Evolutionary conservation across 2,113 vertebrate species (phyloP).

Genomic region (Ramphastos sulfuratus): DNA sequence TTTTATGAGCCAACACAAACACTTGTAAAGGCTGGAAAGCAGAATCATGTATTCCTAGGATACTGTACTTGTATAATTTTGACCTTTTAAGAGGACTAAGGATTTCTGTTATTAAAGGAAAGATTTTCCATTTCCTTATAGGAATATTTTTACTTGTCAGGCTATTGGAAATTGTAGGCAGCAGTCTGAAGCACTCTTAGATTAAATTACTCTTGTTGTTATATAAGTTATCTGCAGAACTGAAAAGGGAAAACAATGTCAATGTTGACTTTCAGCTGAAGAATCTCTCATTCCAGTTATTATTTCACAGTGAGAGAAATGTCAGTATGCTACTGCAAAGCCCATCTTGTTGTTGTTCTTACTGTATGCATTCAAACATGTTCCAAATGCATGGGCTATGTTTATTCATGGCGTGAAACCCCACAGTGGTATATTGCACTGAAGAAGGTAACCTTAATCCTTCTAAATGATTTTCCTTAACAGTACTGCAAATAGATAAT

Average conservation of each 20-base stretch:
- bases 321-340: not conserved
- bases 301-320: not conserved
- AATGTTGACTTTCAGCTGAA: not conserved
- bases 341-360: not conserved
- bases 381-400: not conserved
- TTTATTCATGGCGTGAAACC: not conserved
- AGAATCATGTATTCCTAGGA: not conserved
- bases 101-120: not conserved
- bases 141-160: not conserved
- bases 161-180: not conserved
- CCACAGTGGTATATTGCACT: not conserved
- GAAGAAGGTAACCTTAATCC: not conserved
- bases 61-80: not conserved
- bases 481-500: not conserved
- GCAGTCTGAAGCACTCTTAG: not conserved
- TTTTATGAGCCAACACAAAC: not conserved
- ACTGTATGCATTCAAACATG: not conserved
- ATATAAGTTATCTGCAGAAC: not conserved
- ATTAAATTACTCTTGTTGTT: not conserved
- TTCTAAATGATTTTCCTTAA: not conserved
- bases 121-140: not conserved
- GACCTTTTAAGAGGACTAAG: not conserved
- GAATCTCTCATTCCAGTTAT: not conserved
- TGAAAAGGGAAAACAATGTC: not conserved
- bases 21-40: not conserved